Evolutionary conservation across 92 coral and sea anemone genomes (phyloP).

Genomic region (Actinernus sp.): DNA sequence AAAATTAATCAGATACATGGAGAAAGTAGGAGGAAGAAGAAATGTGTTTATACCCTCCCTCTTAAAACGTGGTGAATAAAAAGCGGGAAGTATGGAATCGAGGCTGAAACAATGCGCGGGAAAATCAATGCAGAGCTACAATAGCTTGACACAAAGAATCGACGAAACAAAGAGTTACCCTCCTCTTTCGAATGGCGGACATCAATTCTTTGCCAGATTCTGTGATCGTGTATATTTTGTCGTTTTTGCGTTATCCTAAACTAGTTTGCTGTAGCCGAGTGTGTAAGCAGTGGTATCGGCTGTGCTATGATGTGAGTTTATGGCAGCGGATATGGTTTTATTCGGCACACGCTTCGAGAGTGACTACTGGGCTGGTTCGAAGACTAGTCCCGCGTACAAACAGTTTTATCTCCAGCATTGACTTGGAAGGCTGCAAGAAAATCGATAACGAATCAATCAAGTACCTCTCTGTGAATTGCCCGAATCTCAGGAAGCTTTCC

Average conservation of each 20-base stretch:
- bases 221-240: slow-evolving; percentile 78
- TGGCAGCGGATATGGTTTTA: slow-evolving; percentile 85
- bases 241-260: slow-evolving; percentile 78
- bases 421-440: slow-evolving; percentile 78
- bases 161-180: slow-evolving; percentile 40
- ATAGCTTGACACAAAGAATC: slow-evolving; percentile 28
- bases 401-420: slow-evolving; percentile 76
- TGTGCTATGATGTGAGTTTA: slow-evolving; percentile 88
- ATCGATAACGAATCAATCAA: slow-evolving; percentile 71
- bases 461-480: slow-evolving; percentile 77
- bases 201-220: slow-evolving; percentile 84
- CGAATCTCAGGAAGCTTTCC: slow-evolving; percentile 74
- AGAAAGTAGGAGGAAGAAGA: too few relatives aligned
- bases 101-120: slow-evolving; percentile 93
- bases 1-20: too few relatives aligned
- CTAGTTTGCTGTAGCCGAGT: slow-evolving; percentile 78
- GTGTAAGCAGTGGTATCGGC: slow-evolving; percentile 84
- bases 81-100: slow-evolving; percentile 12
- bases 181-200: slow-evolving; percentile 61
- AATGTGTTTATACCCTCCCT: too few relatives aligned
- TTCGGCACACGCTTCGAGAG: slow-evolving; percentile 66
- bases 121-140: slow-evolving; percentile 78
- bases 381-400: slow-evolving; percentile 79
- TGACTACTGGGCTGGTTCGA: slow-evolving; percentile 62
- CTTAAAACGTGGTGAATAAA: neutral